Evolutionary conservation across 2,888 invertebrate species (phyloP).

Genomic region (Bimastos eiseni): DNA sequence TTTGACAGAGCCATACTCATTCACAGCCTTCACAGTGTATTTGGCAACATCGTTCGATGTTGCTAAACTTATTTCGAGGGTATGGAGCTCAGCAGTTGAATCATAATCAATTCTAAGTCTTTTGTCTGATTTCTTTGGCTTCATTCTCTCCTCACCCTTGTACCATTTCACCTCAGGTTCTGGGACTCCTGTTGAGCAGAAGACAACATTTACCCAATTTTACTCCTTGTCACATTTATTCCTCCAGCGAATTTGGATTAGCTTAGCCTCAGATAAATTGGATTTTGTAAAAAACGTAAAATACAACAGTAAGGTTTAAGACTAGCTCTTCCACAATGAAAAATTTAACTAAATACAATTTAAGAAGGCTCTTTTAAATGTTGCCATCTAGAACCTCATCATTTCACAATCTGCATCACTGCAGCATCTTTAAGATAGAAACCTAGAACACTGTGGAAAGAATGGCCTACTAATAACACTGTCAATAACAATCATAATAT

Average conservation of each 20-base stretch:
- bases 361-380: neutral
- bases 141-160: constrained; percentile 37
- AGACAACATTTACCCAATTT: neutral
- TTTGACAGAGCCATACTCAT: constrained; percentile 28
- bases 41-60: constrained; percentile 47
- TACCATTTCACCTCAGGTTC: constrained; percentile 39
- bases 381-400: neutral
- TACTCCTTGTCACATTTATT: neutral
- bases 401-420: neutral
- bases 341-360: neutral
- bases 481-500: too few relatives aligned
- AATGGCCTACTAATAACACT: too few relatives aligned
- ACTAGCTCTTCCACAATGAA: neutral
- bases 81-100: constrained; percentile 43
- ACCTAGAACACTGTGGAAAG: too few relatives aligned
- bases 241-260: neutral
- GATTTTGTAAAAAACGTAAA: neutral
- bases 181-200: constrained; percentile 29
- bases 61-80: constrained; percentile 35
- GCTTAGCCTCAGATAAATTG: neutral
- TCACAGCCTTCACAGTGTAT: constrained; percentile 46
- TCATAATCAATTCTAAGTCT: constrained; percentile 38
- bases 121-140: constrained; percentile 33
- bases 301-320: neutral
- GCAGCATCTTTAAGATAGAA: neutral